Conservation (phyloP, 2,797 vertebrate genomes). For the Sebastes diploproa region DNA sequence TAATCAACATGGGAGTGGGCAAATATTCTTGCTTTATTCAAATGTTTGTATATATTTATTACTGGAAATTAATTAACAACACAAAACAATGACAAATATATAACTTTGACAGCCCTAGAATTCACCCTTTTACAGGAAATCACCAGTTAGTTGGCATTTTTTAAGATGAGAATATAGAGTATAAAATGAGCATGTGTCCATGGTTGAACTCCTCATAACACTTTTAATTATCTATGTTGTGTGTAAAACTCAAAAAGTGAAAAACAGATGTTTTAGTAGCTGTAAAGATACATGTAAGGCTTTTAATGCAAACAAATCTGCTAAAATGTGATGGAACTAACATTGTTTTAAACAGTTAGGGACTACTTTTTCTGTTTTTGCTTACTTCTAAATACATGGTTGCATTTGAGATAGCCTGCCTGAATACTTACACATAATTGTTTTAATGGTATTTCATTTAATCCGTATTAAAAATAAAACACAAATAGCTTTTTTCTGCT, state of each 20-base stretch:
- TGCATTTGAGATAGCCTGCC: background rate
- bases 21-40: too few relatives aligned
- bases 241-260: background rate
- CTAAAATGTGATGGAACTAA: background rate
- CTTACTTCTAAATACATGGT: background rate
- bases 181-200: background rate
- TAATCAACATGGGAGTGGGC: too few relatives aligned
- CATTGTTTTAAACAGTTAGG: background rate
- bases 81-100: too few relatives aligned
- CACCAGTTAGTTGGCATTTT: background rate
- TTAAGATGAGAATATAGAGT: background rate
- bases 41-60: too few relatives aligned
- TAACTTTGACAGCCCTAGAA: background rate
- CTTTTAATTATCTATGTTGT: background rate
- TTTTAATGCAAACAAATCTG: rapidly evolving
- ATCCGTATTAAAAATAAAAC: background rate
- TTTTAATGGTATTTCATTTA: background rate
- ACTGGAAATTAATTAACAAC: too few relatives aligned
- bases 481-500: background rate
- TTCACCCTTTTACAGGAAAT: background rate
- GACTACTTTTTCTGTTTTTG: background rate
- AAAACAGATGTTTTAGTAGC: background rate
- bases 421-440: background rate
- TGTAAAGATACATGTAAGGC: background rate
- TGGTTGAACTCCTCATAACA: background rate